Conservation (phyloP, 2,888 invertebrate species). For the Odontothrips loti region DNA sequence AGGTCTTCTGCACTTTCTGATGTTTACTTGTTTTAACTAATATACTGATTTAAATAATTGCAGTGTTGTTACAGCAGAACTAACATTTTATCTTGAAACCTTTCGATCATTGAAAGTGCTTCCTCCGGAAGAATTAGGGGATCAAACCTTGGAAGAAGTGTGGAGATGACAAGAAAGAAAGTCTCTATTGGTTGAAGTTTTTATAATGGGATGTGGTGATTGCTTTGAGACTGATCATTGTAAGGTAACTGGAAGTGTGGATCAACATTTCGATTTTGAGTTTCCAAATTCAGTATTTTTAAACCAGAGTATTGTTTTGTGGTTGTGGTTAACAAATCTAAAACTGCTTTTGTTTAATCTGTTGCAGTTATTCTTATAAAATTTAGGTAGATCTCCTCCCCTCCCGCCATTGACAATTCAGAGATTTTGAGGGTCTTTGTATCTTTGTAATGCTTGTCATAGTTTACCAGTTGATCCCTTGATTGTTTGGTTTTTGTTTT, state of each 20-base stretch:
- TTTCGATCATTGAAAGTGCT: conserved; percentile 74
- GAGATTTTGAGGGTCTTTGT: background rate
- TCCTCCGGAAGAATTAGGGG: conserved; percentile 60
- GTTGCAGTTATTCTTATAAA: background rate
- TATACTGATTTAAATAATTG: conserved; percentile 36
- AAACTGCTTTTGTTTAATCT: background rate
- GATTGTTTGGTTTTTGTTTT: background rate
- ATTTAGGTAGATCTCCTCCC: background rate
- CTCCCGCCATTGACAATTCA: background rate
- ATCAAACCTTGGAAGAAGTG: conserved; percentile 3
- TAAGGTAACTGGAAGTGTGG: background rate
- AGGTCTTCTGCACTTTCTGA: background rate
- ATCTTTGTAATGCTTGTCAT: background rate
- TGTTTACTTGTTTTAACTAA: background rate
- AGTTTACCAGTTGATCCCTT: background rate
- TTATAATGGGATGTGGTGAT: background rate
- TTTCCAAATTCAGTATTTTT: background rate
- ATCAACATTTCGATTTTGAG: background rate
- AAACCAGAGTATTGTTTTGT: background rate
- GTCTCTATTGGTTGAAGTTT: background rate
- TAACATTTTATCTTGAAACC: conserved; percentile 86
- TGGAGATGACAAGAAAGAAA: background rate
- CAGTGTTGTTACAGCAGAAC: conserved; percentile 80
- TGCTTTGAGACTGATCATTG: background rate
- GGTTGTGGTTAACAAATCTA: background rate